Percentiles rank a stretch among this genome's conserved stretches.
Conservation (phyloP, 2,888 invertebrate genomes). For the Netelia inedita region DNA sequence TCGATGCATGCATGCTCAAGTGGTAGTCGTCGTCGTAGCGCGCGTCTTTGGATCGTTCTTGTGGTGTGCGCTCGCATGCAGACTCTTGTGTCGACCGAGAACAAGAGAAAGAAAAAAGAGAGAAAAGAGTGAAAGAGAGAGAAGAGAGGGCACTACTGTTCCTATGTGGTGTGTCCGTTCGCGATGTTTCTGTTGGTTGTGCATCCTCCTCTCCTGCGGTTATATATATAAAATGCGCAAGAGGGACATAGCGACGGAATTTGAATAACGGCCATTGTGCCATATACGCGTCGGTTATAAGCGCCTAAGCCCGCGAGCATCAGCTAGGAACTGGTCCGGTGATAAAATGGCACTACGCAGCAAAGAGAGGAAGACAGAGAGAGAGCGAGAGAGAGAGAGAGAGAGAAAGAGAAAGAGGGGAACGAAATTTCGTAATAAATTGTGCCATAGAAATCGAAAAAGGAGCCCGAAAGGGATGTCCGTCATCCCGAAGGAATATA, state of each 20-base stretch:
- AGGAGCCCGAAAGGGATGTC: neutral
- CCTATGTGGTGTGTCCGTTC: constrained; percentile 36
- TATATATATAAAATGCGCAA: constrained; percentile 61
- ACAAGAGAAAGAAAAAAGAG: constrained; percentile 55
- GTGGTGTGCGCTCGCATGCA: constrained; percentile 34
- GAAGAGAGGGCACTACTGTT: constrained; percentile 53
- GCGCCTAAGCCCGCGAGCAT: constrained; percentile 40
- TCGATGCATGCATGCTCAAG: constrained; percentile 67
- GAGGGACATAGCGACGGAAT: constrained; percentile 71
- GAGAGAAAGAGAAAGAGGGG: neutral
- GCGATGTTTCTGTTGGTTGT: constrained; percentile 39
- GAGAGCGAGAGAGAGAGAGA: neutral
- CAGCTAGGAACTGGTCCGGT: neutral
- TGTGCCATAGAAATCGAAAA: constrained; percentile 17
- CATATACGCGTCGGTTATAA: constrained; percentile 53
- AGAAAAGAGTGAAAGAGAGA: constrained; percentile 37
- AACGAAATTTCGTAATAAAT: constrained; percentile 14
- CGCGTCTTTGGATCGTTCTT: constrained; percentile 53
- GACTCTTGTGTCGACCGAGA: constrained; percentile 36
- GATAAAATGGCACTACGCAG: constrained; percentile 3
- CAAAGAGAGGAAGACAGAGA: neutral
- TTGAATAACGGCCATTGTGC: constrained; percentile 81
- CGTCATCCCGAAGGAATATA: constrained; percentile 19
- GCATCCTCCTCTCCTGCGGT: constrained; percentile 15
- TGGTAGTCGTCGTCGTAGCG: constrained; percentile 70